phyloP scores from a whole-genome alignment of 2,113 vertebrate genomes.

The Bothrops jararaca region DNA sequence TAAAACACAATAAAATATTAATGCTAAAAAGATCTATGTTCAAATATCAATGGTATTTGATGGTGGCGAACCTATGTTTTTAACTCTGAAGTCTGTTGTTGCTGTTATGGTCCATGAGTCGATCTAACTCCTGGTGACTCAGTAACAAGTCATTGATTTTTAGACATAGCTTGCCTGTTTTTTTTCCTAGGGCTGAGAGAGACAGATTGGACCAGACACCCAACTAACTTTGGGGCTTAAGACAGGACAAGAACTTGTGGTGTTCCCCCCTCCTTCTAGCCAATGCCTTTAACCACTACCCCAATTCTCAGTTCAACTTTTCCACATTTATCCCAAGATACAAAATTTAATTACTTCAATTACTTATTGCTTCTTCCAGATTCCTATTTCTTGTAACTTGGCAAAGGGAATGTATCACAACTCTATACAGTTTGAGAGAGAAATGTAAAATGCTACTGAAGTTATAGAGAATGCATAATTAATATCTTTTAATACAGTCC shows the following conservation, averaged over 20 bases:
- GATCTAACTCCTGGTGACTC: background rate
- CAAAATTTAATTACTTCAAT: constrained; percentile 54
- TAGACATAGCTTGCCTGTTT: background rate
- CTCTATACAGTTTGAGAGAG: constrained; percentile 18
- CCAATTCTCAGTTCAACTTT: constrained; percentile 9
- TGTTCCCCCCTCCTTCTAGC: background rate
- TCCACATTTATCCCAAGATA: constrained; percentile 18
- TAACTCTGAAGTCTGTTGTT: background rate
- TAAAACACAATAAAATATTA: background rate
- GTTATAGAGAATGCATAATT: constrained; percentile 18
- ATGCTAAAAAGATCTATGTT: background rate
- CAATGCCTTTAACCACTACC: background rate
- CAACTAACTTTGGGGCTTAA: background rate
- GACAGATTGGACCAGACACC: background rate
- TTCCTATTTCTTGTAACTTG: constrained; percentile 9
- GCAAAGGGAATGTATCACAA: constrained; percentile 27
- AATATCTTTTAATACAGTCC: background rate
- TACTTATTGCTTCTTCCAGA: constrained; percentile 31
- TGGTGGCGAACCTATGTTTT: background rate
- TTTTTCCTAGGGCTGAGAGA: background rate
- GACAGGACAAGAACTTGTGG: background rate
- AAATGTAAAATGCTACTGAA: constrained; percentile 32
- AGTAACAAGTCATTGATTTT: background rate
- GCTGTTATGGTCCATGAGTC: background rate
- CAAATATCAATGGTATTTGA: background rate